Evolutionary conservation across 2,888 invertebrate species (phyloP).

Genomic region (Drosophila melanosoma): DNA sequence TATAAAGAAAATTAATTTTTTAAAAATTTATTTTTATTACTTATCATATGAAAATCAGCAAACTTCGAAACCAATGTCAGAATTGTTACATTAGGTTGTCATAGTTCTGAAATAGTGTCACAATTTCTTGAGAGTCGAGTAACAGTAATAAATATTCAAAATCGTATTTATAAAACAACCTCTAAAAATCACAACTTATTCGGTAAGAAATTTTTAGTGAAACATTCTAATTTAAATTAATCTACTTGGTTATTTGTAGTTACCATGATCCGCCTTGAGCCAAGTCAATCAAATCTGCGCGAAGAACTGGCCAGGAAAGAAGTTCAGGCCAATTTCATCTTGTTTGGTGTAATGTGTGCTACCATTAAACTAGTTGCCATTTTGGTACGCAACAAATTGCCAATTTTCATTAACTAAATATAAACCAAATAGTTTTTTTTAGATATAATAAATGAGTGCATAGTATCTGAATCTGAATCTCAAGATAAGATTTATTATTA

Average conservation of each 20-base stretch:
- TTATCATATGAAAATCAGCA: neutral
- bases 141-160: slow-evolving; percentile 21
- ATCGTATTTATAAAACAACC: neutral
- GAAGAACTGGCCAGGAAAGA: slow-evolving; percentile 52
- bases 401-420: neutral
- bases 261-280: slow-evolving; percentile 56
- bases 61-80: neutral
- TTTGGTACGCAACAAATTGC: slow-evolving; percentile 21
- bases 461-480: neutral
- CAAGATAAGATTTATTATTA: neutral
- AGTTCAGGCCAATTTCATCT: slow-evolving; percentile 49
- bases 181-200: neutral
- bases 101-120: neutral
- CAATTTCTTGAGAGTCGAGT: slow-evolving; percentile 3
- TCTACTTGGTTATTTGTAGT: slow-evolving; percentile 9
- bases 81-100: slow-evolving; percentile 6
- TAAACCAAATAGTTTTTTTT: neutral
- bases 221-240: neutral
- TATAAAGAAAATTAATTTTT: too few relatives aligned
- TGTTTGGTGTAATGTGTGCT: slow-evolving; percentile 56
- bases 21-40: too few relatives aligned
- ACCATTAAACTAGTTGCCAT: slow-evolving; percentile 51
- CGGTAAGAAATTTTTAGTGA: slow-evolving; percentile 6
- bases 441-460: neutral
- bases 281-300: slow-evolving; percentile 22